Evolutionary conservation across 2,113 vertebrate species (phyloP), one percentile per base, ranked within the genome.

Genomic region (Mirounga angustirostris): DNA sequence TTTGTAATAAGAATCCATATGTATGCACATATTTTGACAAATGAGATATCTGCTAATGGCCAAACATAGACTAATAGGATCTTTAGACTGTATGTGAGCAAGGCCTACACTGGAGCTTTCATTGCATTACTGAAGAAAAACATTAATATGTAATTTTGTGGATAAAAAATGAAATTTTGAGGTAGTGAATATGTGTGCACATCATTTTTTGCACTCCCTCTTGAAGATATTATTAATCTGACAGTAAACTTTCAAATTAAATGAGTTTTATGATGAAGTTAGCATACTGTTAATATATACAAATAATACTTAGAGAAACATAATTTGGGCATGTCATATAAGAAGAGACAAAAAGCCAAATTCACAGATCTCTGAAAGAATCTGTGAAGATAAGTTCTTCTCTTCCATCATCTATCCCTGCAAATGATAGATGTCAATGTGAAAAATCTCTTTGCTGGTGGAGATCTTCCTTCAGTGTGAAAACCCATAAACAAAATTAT

Each of bases 231-330:
- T 74, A 79, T 96, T 80, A 80, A 33, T 80, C 26, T 93, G 28
- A 12, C 30, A 65, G 7, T 85, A 43, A 85, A 28, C 54, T 13
- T 96, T 92, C 22, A 95, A 76, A 58, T 50, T 73, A 58, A 95
- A 61, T 86, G 59, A 78, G 14, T 89, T 79, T 15, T 86, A 15
- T 88, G 11, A 52, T 84, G 33, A 94, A 84, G 14, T 0, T 79
- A 82, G 18, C 67, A 43, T 84, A 24, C 0, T 28, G 40, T 24
- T 74, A 84, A 67, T 83, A 74, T 56, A 43, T 21, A 79, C 22
- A 93, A 79, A 58, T 81, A 94, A 80, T 84, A 76, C 58, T 91
- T 14, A 93, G 56, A 95, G 36, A 96, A 93, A 56, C 3, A 46
- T 5, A 76, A 9, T 74, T 59, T 94, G 16, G 8, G 26, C 50